Base-by-base conservation (phyloP, 2,797 vertebrate genomes). In the Scomberomorus guttatus region DNA sequence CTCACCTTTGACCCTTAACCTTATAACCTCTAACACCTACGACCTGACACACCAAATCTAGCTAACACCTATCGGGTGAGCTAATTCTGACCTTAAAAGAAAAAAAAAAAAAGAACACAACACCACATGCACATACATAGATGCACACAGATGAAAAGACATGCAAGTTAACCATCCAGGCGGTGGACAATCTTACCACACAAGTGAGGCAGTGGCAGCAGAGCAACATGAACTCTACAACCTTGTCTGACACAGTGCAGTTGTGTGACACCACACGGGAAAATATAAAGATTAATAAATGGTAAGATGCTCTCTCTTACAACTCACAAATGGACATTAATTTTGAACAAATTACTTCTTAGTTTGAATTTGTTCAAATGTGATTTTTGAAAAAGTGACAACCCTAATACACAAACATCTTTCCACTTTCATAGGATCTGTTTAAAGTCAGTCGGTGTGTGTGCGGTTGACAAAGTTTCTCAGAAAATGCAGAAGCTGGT, bases 1-100 rank as follows among this genome's bases (percentile, higher is more conserved):
- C 72, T 75, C 72, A 79, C 69, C 61, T 82, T 74, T 83, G 66
- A 85, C 81, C 62, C 63, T 51, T 50, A 34, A 69, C 58, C 74
- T 57, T 12, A 50, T 75, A 63, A 79, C 61, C 37, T 55, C 18
- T 55, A 62, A 72, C 50, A 39, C 46, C 32, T 76, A 39, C 55
- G 81, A 54, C 29, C 37, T 72, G 55, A 74, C 67, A 57, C 48
- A 74, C 58, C 34, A 29, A 52, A 5, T 20, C 4, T 0, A 0
- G 29, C 37, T 51, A 29, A 60, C 20, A 61, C 46, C n/a, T 15
- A 50, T 37, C 2, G 24, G 44, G 27, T 46, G 25, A 44, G 44
- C 5, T 2, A 15, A 34, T 39, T 46, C 0, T 24, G 11, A 46
- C 13, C 3, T 68, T 37, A 37, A 29, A 29, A 29, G 5, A 29